Conservation (phyloP, 2,888 invertebrate genomes). For the Eustalomyia histrio region DNA sequence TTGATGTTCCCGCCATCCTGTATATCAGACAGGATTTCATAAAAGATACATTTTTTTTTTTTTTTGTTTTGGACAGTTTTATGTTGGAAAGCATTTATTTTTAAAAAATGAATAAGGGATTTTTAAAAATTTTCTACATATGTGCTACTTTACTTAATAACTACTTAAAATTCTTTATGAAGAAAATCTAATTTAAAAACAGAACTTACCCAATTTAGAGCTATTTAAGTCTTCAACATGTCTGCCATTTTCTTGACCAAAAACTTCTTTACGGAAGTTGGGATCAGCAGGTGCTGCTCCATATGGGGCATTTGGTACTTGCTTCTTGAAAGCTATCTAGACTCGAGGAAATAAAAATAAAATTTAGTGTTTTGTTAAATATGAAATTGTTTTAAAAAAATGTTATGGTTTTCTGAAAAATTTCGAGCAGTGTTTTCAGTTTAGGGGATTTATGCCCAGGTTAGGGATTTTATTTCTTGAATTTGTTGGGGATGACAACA, state of each 20-base stretch:
- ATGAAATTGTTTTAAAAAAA: conserved; percentile 1
- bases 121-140: conserved; percentile 13
- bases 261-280: conserved; percentile 82
- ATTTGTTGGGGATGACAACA: too few species aligned
- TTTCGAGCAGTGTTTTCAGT: too few species aligned
- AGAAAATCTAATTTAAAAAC: conserved; percentile 6
- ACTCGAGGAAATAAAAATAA: conserved; percentile 4
- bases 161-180: conserved; percentile 30
- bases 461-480: too few species aligned
- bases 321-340: conserved; percentile 83
- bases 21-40: conserved; percentile 40
- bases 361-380: conserved; percentile 8
- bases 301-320: conserved; percentile 80
- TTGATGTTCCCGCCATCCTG: conserved; percentile 89
- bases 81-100: conserved; percentile 23
- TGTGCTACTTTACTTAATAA: conserved; percentile 38
- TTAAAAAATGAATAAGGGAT: conserved; percentile 41
- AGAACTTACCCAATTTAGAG: conserved; percentile 78
- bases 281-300: conserved; percentile 81
- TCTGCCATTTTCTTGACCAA: conserved; percentile 78
- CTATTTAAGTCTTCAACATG: conserved; percentile 75
- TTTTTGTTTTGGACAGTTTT: conserved; percentile 17
- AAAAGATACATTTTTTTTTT: conserved; percentile 15
- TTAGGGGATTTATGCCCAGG: too few species aligned
- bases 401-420: neutral